Evolutionary conservation across 2,113 vertebrate species (phyloP).

Genomic region (Pangasianodon hypophthalmus): DNA sequence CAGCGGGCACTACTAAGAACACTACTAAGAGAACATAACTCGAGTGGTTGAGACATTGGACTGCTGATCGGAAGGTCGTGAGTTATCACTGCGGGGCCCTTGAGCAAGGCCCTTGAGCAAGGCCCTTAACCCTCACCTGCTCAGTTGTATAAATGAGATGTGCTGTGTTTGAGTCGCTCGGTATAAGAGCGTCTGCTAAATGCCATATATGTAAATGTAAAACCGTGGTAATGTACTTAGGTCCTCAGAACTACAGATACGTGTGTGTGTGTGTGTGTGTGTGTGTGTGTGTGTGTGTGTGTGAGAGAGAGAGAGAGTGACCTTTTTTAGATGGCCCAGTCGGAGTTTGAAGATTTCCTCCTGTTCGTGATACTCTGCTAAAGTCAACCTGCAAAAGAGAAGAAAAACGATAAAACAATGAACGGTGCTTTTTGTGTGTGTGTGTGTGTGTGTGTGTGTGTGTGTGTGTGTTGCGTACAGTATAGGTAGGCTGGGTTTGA

Average conservation of each 20-base stretch:
- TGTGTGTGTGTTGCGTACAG: neutral
- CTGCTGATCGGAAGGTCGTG: neutral
- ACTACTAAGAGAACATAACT: too few species aligned
- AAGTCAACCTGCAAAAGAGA: constrained; percentile 82
- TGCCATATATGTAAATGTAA: neutral
- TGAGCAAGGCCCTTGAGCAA: neutral
- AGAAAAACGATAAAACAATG: neutral
- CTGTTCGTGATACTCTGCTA: constrained; percentile 97
- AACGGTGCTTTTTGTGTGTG: neutral
- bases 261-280: neutral
- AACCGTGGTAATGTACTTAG: neutral
- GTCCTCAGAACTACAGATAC: neutral
- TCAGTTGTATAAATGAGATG: neutral
- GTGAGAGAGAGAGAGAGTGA: constrained; percentile 49
- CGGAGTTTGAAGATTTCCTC: constrained; percentile 99
- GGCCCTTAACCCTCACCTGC: neutral
- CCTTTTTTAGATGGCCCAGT: constrained; percentile 98
- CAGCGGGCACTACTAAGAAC: neutral
- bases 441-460: neutral
- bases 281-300: neutral
- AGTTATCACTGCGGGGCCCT: neutral
- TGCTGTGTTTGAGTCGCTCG: neutral
- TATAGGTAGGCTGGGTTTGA: constrained; percentile 95
- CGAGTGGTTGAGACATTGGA: neutral
- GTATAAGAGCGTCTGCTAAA: neutral